Evolutionary conservation across 2,888 invertebrate species (phyloP).

Genomic region (Boloria selene): DNA sequence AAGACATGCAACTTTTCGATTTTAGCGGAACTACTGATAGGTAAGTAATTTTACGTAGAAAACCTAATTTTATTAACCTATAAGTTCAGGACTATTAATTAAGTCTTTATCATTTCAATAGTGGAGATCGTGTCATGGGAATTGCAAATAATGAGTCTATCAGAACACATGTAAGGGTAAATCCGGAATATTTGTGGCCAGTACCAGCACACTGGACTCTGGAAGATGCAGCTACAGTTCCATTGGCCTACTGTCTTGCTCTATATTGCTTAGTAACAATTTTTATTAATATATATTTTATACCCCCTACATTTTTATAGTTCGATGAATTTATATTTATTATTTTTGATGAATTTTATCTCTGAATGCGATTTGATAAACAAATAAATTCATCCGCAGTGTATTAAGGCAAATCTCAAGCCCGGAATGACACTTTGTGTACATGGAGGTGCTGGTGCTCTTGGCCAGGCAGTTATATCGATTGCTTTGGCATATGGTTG

Average conservation of each 20-base stretch:
- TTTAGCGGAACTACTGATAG: slow-evolving; percentile 60
- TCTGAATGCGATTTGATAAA: not conserved
- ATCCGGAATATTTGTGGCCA: slow-evolving; percentile 82
- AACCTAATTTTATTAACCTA: not conserved
- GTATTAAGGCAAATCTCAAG: slow-evolving; percentile 40
- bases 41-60: slow-evolving; percentile 42
- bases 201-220: slow-evolving; percentile 86
- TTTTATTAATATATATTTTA: not conserved
- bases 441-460: slow-evolving; percentile 61
- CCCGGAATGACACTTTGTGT: slow-evolving; percentile 48
- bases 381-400: slow-evolving; percentile 39
- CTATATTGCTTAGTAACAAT: slow-evolving; percentile 59
- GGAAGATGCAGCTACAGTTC: slow-evolving; percentile 88
- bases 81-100: not conserved
- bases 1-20: slow-evolving; percentile 49
- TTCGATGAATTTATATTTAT: too few species aligned
- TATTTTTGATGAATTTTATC: not conserved
- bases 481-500: slow-evolving; percentile 55
- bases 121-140: slow-evolving; percentile 85
- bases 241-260: slow-evolving; percentile 86
- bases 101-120: slow-evolving; percentile 39
- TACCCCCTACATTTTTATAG: not conserved
- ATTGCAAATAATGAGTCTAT: slow-evolving; percentile 76
- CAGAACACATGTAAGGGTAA: slow-evolving; percentile 78
- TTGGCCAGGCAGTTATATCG: slow-evolving; percentile 62